Conservation (phyloP, 2,113 vertebrate species). For the Archilochus colubris region DNA sequence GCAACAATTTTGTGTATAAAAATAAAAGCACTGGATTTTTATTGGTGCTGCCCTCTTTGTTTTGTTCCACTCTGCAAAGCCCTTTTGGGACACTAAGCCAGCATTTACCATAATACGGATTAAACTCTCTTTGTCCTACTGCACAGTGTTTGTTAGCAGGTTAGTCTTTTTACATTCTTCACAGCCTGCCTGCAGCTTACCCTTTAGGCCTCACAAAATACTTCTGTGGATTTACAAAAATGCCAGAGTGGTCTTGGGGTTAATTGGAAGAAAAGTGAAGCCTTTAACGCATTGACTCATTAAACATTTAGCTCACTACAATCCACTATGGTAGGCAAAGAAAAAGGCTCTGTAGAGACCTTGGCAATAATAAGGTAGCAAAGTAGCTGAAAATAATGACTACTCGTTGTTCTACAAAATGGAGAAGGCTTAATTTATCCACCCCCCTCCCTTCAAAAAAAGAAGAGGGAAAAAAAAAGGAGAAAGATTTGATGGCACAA, state of each 20-base stretch:
- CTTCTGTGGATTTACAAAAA: slow-evolving; percentile 96
- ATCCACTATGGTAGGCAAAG: slow-evolving; percentile 76
- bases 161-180: slow-evolving; percentile 94
- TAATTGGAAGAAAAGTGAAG: slow-evolving; percentile 96
- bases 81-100: slow-evolving; percentile 92
- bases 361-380: slow-evolving; percentile 76
- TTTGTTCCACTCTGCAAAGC: slow-evolving; percentile 86
- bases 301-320: slow-evolving; percentile 90
- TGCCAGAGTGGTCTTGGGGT: slow-evolving; percentile 89
- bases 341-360: slow-evolving; percentile 77
- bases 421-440: slow-evolving; percentile 74
- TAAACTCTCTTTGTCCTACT: slow-evolving; percentile 88
- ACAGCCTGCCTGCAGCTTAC: slow-evolving; percentile 89
- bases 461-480: background rate
- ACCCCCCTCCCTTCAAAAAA: background rate
- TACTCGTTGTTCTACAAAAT: slow-evolving; percentile 71
- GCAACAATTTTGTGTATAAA: slow-evolving; percentile 86
- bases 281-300: slow-evolving; percentile 90
- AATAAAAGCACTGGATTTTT: slow-evolving; percentile 86
- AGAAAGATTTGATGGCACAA: slow-evolving; percentile 63
- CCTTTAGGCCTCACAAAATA: slow-evolving; percentile 91
- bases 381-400: slow-evolving; percentile 74
- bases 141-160: slow-evolving; percentile 93
- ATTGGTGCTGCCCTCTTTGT: slow-evolving; percentile 85
- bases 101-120: slow-evolving; percentile 98